Evolutionary conservation across 2,888 invertebrate genomes (phyloP).

Genomic region (Globia sparganii): DNA sequence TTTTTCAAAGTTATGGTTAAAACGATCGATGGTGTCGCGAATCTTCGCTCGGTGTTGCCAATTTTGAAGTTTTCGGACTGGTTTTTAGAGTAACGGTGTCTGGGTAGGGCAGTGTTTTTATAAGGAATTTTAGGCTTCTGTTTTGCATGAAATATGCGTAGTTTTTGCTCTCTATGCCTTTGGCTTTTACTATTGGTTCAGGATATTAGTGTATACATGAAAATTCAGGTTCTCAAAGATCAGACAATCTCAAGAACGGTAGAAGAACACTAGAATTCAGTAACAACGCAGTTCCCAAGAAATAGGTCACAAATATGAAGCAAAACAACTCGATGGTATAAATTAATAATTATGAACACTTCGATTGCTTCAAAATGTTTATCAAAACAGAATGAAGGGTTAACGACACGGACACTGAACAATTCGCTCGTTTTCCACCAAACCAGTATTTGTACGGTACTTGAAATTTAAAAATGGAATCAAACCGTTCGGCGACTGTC

Average conservation of each 20-base stretch:
- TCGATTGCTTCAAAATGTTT: conserved; percentile 27
- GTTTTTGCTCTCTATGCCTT: not conserved
- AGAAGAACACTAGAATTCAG: not conserved
- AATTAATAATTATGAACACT: conserved; percentile 21
- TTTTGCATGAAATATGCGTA: not conserved
- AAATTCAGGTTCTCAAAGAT: not conserved
- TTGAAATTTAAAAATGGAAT: conserved; percentile 70
- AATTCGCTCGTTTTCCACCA: conserved; percentile 55
- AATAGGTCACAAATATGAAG: not conserved
- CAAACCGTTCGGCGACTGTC: conserved; percentile 58
- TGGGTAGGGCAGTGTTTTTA: not conserved
- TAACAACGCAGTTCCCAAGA: not conserved
- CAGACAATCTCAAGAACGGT: not conserved
- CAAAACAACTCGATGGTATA: not conserved
- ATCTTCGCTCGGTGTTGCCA: conserved; percentile 37
- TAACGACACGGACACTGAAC: conserved; percentile 63
- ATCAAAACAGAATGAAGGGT: conserved; percentile 59
- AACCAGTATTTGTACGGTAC: conserved; percentile 69
- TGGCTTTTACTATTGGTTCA: not conserved
- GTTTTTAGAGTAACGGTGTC: conserved; percentile 4
- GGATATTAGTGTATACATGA: too few species aligned
- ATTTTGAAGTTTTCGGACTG: conserved; percentile 16
- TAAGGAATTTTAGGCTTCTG: not conserved
- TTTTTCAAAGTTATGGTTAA: conserved; percentile 72
- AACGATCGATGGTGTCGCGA: conserved; percentile 71